Conservation (phyloP, 2,797 vertebrate genomes). For the Linurgus olivaceus region DNA sequence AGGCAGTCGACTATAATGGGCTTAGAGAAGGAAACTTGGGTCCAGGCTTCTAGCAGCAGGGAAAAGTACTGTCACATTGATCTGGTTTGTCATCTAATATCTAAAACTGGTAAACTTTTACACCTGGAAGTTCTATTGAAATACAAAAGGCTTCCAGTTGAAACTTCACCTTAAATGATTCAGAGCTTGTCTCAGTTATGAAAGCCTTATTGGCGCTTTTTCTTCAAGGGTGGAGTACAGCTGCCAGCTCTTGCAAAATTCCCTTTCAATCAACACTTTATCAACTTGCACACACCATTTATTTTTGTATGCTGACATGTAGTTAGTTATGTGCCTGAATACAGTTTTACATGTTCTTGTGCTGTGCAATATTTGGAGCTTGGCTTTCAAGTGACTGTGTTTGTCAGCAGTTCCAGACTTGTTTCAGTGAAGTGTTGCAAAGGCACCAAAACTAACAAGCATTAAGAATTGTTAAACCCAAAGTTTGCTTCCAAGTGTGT, state of each 20-base stretch:
- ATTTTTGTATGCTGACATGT: background rate
- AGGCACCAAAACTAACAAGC: background rate
- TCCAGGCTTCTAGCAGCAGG: background rate
- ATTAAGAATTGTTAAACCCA: background rate
- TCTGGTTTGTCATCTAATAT: background rate
- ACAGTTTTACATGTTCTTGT: background rate
- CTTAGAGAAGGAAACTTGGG: background rate
- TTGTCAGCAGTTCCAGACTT: background rate
- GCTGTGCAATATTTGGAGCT: background rate
- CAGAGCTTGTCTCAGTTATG: background rate
- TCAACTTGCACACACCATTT: background rate
- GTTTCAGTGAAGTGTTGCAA: background rate
- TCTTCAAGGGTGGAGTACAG: background rate
- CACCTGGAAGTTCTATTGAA: background rate
- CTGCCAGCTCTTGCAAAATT: background rate
- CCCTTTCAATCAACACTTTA: background rate
- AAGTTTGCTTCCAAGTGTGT: background rate
- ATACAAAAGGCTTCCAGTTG: background rate
- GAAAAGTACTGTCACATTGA: background rate
- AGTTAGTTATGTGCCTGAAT: background rate
- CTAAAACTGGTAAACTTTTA: background rate
- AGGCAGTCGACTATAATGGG: background rate
- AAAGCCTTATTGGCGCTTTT: background rate
- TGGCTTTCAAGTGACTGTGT: background rate
- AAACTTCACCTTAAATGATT: background rate